These are phyloP conservation scores for Anseranas semipalmata DNA, from an alignment of 2,113 vertebrate species.

Conservation along the genomic window DNA sequence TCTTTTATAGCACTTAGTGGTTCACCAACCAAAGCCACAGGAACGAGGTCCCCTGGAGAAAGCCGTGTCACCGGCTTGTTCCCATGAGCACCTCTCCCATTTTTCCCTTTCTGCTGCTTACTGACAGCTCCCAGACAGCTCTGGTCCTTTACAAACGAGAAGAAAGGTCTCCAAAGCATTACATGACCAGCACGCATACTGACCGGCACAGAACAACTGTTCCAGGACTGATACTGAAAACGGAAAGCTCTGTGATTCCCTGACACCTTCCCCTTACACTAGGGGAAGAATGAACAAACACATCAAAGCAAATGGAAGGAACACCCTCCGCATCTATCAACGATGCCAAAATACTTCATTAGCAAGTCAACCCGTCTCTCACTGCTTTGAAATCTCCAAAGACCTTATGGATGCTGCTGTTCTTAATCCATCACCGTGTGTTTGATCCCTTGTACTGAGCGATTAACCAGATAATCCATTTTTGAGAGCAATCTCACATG, in stretches of 20 bases:
- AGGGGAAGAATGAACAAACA: neutral
- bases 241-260: neutral
- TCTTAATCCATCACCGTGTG: neutral
- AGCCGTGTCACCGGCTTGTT: neutral
- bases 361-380: neutral
- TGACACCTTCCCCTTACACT: neutral
- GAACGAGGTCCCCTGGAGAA: neutral
- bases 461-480: neutral
- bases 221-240: neutral
- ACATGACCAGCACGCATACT: accelerated
- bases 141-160: neutral
- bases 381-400: neutral
- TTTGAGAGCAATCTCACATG: neutral
- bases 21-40: neutral
- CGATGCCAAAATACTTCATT: accelerated
- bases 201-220: neutral
- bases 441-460: neutral
- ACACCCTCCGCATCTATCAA: neutral
- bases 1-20: neutral
- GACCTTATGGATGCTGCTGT: neutral
- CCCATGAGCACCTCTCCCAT: neutral
- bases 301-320: neutral
- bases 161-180: accelerated
- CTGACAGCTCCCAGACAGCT: accelerated
- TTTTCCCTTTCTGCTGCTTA: neutral